A percentile compares a stretch with the other conserved stretches of the same genome.
Conservation (phyloP, 2,113 vertebrate genomes). For the Neolamprologus hecqui region DNA sequence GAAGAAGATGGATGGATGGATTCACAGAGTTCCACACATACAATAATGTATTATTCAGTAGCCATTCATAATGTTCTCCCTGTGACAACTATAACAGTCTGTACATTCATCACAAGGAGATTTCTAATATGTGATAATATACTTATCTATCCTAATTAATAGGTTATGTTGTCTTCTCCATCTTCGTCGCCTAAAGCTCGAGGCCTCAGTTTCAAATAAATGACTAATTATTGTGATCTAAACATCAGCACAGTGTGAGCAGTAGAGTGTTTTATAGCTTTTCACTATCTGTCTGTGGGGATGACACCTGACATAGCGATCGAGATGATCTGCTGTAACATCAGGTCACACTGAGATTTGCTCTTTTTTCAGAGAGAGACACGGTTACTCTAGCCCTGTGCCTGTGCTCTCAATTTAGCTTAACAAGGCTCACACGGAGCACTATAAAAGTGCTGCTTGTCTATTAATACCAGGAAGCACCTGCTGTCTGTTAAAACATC, state of each 20-base stretch:
- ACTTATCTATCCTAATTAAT: background rate
- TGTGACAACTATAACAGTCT: background rate
- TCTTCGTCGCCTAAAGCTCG: background rate
- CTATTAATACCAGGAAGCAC: constrained; percentile 22
- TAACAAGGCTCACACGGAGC: constrained; percentile 28
- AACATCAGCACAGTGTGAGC: background rate
- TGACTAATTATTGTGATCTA: background rate
- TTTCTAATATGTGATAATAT: background rate
- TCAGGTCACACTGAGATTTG: background rate
- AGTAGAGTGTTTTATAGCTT: background rate
- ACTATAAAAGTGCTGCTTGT: background rate
- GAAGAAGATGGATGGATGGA: background rate
- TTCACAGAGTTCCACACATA: background rate
- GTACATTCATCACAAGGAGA: background rate
- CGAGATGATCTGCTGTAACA: constrained; percentile 19
- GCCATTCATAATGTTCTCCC: background rate
- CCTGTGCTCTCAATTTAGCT: constrained; percentile 22
- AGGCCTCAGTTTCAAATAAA: background rate
- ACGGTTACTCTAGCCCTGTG: constrained; percentile 26
- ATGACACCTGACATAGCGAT: constrained; percentile 24
- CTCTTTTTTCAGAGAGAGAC: constrained; percentile 2
- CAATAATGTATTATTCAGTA: background rate
- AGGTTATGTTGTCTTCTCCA: background rate
- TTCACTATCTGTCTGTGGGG: background rate
- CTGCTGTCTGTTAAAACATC: constrained; percentile 20